Conservation (phyloP, 1,140 invertebrate species). For the Apis laboriosa region DNA sequence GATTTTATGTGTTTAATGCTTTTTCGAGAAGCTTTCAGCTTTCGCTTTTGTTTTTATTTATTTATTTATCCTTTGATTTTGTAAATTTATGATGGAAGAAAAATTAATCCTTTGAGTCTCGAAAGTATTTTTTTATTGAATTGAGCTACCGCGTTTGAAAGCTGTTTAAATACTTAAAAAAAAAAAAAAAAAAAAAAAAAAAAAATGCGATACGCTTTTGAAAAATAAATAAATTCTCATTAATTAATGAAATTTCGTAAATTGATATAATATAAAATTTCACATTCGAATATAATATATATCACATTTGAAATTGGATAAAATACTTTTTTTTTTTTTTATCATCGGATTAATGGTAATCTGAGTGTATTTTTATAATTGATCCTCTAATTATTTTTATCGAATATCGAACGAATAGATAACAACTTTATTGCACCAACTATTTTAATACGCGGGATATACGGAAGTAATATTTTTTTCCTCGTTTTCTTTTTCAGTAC, state of each 20-base stretch:
- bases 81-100: too few species aligned
- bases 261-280: background rate
- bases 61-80: background rate
- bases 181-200: too few species aligned
- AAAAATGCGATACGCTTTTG: too few species aligned
- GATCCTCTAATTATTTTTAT: background rate
- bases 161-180: too few species aligned
- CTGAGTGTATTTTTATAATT: background rate
- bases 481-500: background rate
- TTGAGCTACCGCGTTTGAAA: too few species aligned
- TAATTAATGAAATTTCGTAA: background rate
- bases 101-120: too few species aligned
- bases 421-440: background rate
- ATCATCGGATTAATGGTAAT: background rate
- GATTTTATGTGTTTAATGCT: background rate
- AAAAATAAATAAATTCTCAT: background rate
- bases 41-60: background rate
- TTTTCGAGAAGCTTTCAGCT: background rate
- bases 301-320: background rate
- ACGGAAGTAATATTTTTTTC: background rate
- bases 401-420: background rate
- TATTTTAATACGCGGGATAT: background rate
- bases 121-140: too few species aligned
- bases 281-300: background rate
- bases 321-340: background rate